phyloP scores from a whole-genome alignment of 2,888 invertebrate species.

The Ormia ochracea region DNA sequence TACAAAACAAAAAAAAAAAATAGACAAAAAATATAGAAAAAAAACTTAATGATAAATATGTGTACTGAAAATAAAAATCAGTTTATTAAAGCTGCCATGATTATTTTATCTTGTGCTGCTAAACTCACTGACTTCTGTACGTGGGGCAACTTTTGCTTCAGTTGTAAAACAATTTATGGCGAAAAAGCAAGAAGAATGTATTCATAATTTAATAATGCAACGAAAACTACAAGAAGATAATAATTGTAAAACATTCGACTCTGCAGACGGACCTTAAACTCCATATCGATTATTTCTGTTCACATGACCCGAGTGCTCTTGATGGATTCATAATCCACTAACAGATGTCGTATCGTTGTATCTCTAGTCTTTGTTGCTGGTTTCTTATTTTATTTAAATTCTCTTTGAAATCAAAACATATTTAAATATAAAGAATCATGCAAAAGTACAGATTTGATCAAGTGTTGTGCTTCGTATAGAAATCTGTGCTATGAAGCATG shows the following conservation, averaged over 20 bases:
- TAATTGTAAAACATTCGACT: slow-evolving; percentile 42
- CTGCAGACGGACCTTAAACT: not conserved
- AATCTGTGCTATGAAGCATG: not conserved
- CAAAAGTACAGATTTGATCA: slow-evolving; percentile 20
- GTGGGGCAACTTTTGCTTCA: not conserved
- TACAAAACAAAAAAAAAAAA: not conserved
- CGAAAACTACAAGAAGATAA: not conserved
- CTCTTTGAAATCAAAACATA: not conserved
- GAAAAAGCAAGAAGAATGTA: not conserved
- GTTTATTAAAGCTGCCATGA: slow-evolving; percentile 17
- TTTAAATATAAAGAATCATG: slow-evolving; percentile 33
- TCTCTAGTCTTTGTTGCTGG: too few relatives aligned
- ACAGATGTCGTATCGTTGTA: slow-evolving; percentile 29
- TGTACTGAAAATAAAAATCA: slow-evolving; percentile 15
- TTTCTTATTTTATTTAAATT: not conserved
- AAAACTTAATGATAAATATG: slow-evolving; percentile 40
- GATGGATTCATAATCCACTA: not conserved
- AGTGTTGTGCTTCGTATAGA: not conserved
- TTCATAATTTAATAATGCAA: too few relatives aligned
- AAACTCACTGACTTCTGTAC: not conserved
- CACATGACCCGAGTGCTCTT: not conserved
- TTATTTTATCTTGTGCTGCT: not conserved
- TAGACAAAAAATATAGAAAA: too few relatives aligned
- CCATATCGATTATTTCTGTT: slow-evolving; percentile 11
- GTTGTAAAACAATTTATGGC: not conserved